Conservation (phyloP, 2,888 invertebrate species). For the Xiphydria camelus region DNA sequence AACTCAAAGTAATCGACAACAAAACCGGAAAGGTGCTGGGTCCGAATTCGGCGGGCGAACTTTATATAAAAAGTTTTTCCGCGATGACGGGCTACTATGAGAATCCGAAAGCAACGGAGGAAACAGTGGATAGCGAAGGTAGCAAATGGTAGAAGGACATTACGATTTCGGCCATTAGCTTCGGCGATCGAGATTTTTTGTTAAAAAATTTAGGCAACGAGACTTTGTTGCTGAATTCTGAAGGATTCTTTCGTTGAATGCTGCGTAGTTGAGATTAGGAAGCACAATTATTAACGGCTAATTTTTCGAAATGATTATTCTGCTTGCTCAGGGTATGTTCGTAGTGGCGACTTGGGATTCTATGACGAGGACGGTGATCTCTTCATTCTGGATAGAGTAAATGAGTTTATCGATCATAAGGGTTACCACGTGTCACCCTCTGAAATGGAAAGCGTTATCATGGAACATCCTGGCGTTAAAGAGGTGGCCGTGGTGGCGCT, state of each 20-base stretch:
- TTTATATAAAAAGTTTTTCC: conserved; percentile 17
- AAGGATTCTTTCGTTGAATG: not conserved
- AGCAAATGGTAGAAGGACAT: not conserved
- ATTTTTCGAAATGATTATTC: not conserved
- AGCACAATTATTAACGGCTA: not conserved
- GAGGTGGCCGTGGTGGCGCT: conserved; percentile 45
- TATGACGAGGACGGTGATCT: conserved; percentile 42
- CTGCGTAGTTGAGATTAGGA: no score
- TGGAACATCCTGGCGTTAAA: conserved; percentile 35
- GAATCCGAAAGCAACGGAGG: conserved; percentile 60
- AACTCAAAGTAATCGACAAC: conserved; percentile 36
- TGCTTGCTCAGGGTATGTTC: conserved; percentile 45
- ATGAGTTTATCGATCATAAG: conserved; percentile 47
- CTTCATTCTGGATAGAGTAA: conserved; percentile 44
- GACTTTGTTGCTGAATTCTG: no score
- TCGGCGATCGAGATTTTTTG: not conserved
- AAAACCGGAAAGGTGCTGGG: conserved; percentile 28
- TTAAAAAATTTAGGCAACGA: no score
- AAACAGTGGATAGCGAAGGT: conserved; percentile 60
- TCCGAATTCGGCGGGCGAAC: conserved; percentile 36
- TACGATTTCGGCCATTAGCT: not conserved
- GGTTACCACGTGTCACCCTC: conserved; percentile 43
- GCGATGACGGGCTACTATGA: conserved; percentile 63
- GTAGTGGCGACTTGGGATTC: conserved; percentile 48
- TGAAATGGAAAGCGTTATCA: conserved; percentile 42